These are phyloP conservation scores for Drosophila trapezifrons DNA, from an alignment of 1,140 invertebrate species.

Conservation along the genomic window DNA sequence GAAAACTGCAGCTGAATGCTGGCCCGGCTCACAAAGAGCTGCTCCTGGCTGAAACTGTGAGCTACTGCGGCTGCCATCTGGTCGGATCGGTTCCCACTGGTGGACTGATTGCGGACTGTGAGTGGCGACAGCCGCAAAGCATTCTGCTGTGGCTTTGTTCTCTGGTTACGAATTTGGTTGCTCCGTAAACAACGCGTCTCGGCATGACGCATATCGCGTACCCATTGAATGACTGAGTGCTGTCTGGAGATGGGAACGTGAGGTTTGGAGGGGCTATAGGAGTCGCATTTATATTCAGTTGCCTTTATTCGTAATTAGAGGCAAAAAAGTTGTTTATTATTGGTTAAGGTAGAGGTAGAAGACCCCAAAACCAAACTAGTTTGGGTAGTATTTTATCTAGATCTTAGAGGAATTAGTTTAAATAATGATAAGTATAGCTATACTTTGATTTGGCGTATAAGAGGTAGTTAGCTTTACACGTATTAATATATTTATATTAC, in stretches of 20 bases:
- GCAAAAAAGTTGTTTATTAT: neutral
- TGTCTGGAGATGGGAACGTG: constrained; percentile 16
- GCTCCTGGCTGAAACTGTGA: constrained; percentile 35
- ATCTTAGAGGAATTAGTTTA: no score
- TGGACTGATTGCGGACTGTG: constrained; percentile 61
- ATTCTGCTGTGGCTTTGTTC: constrained; percentile 65
- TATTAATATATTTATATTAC: no score
- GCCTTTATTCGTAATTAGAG: neutral
- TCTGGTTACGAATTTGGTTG: constrained; percentile 43
- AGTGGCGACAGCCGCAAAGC: constrained; percentile 38
- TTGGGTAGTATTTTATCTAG: no score
- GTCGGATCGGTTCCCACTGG: constrained; percentile 56
- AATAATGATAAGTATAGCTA: no score
- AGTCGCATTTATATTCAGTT: neutral
- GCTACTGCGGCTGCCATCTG: constrained; percentile 67
- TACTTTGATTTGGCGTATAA: no score
- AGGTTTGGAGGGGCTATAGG: neutral
- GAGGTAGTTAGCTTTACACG: no score
- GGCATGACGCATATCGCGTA: constrained; percentile 47
- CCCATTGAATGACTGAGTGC: constrained; percentile 15
- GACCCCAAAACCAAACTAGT: no score
- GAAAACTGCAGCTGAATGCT: constrained; percentile 57
- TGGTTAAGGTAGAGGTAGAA: no score
- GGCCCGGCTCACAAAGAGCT: constrained; percentile 63
- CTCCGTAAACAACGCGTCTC: constrained; percentile 54